Conservation (phyloP, 2,888 invertebrate genomes). For the Luffia ferchaultella region DNA sequence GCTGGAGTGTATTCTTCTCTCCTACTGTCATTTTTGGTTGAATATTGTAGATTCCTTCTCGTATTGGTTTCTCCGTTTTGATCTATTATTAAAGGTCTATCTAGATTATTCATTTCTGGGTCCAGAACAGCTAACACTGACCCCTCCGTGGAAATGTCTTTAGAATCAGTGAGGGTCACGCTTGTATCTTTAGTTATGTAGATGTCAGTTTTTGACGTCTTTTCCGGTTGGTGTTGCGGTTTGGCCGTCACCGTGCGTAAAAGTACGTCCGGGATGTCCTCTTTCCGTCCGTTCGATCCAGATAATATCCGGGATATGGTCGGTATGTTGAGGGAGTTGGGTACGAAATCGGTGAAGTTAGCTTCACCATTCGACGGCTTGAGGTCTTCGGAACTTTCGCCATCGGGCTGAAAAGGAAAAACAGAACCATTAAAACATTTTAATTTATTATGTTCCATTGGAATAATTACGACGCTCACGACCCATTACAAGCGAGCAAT, state of each 20-base stretch:
- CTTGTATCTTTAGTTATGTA: conserved; percentile 50
- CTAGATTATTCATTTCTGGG: conserved; percentile 61
- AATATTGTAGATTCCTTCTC: conserved; percentile 54
- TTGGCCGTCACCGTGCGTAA: conserved; percentile 72
- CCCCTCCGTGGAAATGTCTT: conserved; percentile 55
- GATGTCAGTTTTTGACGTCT: conserved; percentile 49
- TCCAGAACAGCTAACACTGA: conserved; percentile 54
- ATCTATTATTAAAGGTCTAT: conserved; percentile 53
- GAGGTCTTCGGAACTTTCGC: conserved; percentile 38
- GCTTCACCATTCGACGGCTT: conserved; percentile 45
- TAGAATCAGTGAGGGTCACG: conserved; percentile 49
- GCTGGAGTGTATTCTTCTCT: conserved; percentile 48
- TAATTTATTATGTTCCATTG: no score
- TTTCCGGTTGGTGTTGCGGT: conserved; percentile 51
- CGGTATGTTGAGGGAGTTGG: conserved; percentile 76
- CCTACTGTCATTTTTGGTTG: conserved; percentile 43
- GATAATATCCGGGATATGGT: conserved; percentile 86
- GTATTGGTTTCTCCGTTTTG: conserved; percentile 61
- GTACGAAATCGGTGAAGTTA: conserved; percentile 71
- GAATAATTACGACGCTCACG: no score
- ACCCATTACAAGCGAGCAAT: no score
- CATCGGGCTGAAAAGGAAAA: conserved; percentile 39
- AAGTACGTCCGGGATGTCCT: conserved; percentile 81
- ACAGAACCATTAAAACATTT: no score
- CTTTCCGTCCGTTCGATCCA: conserved; percentile 85